Conservation (phyloP, 2,113 vertebrate species). For the Urocitellus parryii region DNA sequence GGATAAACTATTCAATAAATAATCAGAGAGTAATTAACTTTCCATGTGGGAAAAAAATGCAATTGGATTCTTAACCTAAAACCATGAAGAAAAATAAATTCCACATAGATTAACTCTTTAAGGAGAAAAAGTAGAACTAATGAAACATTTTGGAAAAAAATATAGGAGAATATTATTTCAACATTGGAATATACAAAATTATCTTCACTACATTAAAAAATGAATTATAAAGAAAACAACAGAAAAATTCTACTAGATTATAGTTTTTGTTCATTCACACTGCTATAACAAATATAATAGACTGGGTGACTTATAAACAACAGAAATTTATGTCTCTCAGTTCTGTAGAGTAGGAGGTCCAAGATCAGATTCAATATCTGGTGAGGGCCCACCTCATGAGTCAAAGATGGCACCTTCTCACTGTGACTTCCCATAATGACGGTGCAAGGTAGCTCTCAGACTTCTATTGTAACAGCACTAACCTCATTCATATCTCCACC, state of each 20-base stretch:
- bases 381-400: neutral
- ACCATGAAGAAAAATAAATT: conserved; percentile 13
- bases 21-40: neutral
- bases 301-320: neutral
- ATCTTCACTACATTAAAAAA: conserved; percentile 42
- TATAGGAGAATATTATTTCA: neutral
- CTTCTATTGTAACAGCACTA: neutral
- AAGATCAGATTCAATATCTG: neutral
- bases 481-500: neutral
- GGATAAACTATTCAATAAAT: neutral
- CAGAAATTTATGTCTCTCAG: neutral
- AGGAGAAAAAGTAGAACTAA: neutral
- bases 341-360: neutral
- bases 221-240: neutral
- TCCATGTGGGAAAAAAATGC: neutral
- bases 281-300: neutral
- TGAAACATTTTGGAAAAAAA: neutral
- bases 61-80: neutral
- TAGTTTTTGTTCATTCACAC: neutral
- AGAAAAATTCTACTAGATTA: neutral
- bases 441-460: neutral
- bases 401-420: neutral
- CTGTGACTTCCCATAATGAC: neutral
- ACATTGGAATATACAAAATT: neutral
- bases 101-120: neutral